Evolutionary conservation across 2,888 invertebrate species (phyloP), one percentile per base, ranked within the genome.

Genomic region (Punctoribates punctum): DNA sequence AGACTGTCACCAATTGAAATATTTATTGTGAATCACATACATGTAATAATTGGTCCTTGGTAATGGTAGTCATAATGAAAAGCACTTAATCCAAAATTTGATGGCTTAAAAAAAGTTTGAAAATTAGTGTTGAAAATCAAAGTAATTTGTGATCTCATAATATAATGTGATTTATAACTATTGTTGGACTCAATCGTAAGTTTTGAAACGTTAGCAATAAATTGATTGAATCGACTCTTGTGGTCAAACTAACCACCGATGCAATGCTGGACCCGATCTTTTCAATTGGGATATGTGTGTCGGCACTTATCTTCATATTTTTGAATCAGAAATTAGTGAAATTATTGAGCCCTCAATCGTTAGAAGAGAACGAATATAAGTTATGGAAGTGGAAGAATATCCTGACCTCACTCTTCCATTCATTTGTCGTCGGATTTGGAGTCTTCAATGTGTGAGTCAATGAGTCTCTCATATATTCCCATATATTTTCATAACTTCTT

Each of bases 351-450:
- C 72, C 72, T 13, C 11, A 72, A 72, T 17, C 17, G 3, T 13
- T 72, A 4, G 25, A 25, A 25, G 5, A 46, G 3, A 46, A 48
- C 13, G 20, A 25, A 46, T 72, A 72, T 15, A 11, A 25, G 6
- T 11, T 20, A 11, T 76, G 76, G 76, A 76, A 76, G 27, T 76
- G 73, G 73, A 73, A 73, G 46, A 76, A 76, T 57, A 76, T 73
- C 5, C 17, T 76, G 15, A 62, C 57, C 27, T 76, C 76, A 20
- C 46, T 76, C 13, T 1, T 38, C 5, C 76, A 76, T 17, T 76
- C 76, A 17, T 8, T 57, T 5, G 38, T 73, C n/a, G 73, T 73
- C 46, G 76, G 76, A 4, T 51, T 76, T 29, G 25, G 27, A 29
- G 57, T 54, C 2, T 60, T 73, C 6, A 38, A 73, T 73, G 29